These are phyloP conservation scores for Pseudomyrmex dendroicus DNA, from an alignment of 1,140 invertebrate species.

Conservation along the genomic window DNA sequence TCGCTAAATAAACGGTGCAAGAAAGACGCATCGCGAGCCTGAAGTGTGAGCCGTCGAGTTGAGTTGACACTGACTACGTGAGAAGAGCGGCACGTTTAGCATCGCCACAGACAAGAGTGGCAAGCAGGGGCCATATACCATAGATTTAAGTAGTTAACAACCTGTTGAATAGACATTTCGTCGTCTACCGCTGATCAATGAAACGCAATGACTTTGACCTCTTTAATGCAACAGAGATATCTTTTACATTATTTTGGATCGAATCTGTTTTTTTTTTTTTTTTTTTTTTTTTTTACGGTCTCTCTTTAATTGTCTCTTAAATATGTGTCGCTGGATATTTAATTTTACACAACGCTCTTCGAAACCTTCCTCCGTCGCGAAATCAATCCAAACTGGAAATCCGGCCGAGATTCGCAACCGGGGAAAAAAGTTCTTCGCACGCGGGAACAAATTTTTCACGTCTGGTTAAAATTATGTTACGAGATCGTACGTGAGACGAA, in stretches of 20 bases:
- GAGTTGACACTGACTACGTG: slow-evolving; percentile 57
- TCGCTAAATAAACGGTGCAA: slow-evolving; percentile 14
- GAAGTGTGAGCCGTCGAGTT: slow-evolving; percentile 44
- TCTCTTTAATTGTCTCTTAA: not conserved
- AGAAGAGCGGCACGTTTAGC: slow-evolving; percentile 25
- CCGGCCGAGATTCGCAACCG: too few relatives aligned
- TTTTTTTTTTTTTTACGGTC: not conserved
- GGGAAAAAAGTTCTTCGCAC: too few relatives aligned
- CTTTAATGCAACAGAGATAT: slow-evolving; percentile 38
- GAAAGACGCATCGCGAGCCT: slow-evolving; percentile 40
- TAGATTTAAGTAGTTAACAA: slow-evolving; percentile 62
- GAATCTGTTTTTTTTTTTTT: not conserved
- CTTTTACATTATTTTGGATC: slow-evolving; percentile 19
- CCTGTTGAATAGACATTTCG: slow-evolving; percentile 62
- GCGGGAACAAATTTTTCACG: too few relatives aligned
- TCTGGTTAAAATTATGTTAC: too few relatives aligned
- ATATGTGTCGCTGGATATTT: too few relatives aligned
- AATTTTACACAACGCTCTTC: too few relatives aligned
- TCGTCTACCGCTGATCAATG: slow-evolving; percentile 50
- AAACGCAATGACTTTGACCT: slow-evolving; percentile 60
- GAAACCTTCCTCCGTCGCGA: too few relatives aligned
- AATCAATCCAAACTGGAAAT: too few relatives aligned
- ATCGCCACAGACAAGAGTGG: slow-evolving; percentile 29
- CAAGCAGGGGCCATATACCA: slow-evolving; percentile 42
- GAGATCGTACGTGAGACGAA: too few relatives aligned